These are phyloP conservation scores for Emys orbicularis DNA, from an alignment of 2,797 vertebrate species.

Conservation along the genomic window DNA sequence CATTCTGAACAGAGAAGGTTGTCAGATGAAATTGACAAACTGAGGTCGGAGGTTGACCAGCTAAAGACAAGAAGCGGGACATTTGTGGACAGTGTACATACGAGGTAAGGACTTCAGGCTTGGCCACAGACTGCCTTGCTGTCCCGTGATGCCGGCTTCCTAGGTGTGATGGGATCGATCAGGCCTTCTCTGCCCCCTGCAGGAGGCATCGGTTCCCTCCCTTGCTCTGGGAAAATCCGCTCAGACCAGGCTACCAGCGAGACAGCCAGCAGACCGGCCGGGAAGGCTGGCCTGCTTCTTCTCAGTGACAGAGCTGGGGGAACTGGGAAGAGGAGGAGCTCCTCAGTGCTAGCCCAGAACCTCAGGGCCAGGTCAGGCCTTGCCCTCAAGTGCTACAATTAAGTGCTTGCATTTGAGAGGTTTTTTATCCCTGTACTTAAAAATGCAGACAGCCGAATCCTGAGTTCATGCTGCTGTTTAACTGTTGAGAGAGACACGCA, in stretches of 20 bases:
- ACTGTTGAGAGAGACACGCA: neutral
- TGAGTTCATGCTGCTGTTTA: neutral
- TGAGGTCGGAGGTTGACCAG: conserved; percentile 94
- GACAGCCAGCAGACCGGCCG: too few species aligned
- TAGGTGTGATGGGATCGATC: neutral
- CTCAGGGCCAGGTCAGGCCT: neutral
- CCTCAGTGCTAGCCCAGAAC: too few species aligned
- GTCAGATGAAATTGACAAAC: conserved; percentile 95
- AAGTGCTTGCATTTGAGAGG: neutral
- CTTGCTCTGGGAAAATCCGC: neutral
- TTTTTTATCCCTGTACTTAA: neutral
- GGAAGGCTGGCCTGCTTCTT: too few species aligned
- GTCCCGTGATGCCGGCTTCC: accelerated
- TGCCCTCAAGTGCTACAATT: neutral
- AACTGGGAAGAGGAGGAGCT: neutral
- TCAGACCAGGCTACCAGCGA: too few species aligned
- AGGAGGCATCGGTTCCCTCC: neutral
- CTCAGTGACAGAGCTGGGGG: neutral
- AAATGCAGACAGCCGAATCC: neutral
- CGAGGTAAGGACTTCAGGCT: conserved; percentile 82
- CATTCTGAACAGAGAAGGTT: conserved; percentile 86
- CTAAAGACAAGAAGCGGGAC: conserved; percentile 92
- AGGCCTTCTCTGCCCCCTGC: neutral
- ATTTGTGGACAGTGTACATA: conserved; percentile 89
- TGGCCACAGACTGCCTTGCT: neutral